Conservation (phyloP, 2,113 vertebrate species). For the Meriones unguiculatus region DNA sequence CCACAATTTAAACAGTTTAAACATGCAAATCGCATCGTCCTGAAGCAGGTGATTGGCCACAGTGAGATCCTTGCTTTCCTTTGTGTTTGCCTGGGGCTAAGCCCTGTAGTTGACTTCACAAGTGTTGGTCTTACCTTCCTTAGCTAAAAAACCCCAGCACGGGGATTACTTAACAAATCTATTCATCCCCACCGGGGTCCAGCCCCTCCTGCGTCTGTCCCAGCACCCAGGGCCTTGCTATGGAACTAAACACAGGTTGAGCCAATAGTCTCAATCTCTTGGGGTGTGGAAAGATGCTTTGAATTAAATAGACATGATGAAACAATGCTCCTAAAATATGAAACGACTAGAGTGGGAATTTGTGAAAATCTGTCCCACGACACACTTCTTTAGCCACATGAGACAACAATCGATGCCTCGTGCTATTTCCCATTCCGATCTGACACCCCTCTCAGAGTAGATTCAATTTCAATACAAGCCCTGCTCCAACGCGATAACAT, state of each 20-base stretch:
- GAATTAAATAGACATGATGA: not conserved
- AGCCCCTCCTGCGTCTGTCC: not conserved
- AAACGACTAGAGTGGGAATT: not conserved
- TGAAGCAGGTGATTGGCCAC: not conserved
- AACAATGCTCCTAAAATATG: not conserved
- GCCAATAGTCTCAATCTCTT: not conserved
- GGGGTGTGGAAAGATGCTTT: not conserved
- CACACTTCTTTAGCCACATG: not conserved
- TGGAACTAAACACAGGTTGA: not conserved
- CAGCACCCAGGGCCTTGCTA: not conserved
- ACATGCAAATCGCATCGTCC: no score
- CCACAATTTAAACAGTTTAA: not conserved
- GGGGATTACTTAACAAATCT: not conserved
- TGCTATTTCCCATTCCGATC: not conserved
- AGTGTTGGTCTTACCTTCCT: not conserved
- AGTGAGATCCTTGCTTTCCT: not conserved
- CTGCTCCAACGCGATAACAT: not conserved
- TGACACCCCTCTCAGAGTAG: not conserved
- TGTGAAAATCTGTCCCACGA: not conserved
- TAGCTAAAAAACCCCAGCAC: not conserved
- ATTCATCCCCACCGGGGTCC: not conserved
- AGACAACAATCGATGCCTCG: not conserved
- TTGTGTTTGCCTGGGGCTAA: not conserved
- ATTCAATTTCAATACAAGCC: not conserved
- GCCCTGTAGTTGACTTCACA: not conserved